These are phyloP conservation scores for Marmota monax DNA, from an alignment of 2,113 vertebrate genomes.

Conservation along the genomic window DNA sequence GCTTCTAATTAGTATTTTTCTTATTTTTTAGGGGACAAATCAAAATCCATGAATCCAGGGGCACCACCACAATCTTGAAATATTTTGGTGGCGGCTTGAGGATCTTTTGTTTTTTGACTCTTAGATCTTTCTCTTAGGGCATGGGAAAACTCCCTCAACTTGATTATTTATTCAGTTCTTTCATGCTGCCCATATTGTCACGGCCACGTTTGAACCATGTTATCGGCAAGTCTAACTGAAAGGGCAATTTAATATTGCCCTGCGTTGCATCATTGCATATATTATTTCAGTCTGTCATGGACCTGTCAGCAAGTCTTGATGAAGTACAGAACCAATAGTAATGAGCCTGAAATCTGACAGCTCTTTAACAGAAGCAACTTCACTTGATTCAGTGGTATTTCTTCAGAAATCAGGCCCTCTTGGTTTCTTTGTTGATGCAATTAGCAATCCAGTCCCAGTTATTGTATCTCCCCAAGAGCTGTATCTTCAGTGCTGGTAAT, in stretches of 20 bases:
- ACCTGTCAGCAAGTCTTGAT: slow-evolving; percentile 77
- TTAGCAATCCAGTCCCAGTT: slow-evolving; percentile 34
- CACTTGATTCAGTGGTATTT: slow-evolving; percentile 35
- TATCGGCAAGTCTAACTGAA: slow-evolving; percentile 65
- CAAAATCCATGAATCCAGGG: not conserved
- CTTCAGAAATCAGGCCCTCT: slow-evolving; percentile 64
- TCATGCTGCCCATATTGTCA: slow-evolving; percentile 51
- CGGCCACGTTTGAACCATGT: slow-evolving; percentile 44
- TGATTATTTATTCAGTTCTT: slow-evolving; percentile 59
- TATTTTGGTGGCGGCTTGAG: not conserved
- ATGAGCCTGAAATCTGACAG: slow-evolving; percentile 66
- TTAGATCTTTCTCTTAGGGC: slow-evolving; percentile 1
- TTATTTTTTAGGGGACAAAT: not conserved
- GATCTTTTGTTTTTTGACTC: slow-evolving; percentile 49
- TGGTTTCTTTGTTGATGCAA: slow-evolving; percentile 63
- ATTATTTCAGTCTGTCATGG: slow-evolving; percentile 72
- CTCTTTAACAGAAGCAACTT: slow-evolving; percentile 20
- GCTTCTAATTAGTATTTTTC: not conserved
- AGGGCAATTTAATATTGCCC: slow-evolving; percentile 67
- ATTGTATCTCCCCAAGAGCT: slow-evolving; percentile 1
- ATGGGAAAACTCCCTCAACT: slow-evolving; percentile 58
- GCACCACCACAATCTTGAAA: slow-evolving; percentile 18
- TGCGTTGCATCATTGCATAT: slow-evolving; percentile 58
- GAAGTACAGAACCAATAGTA: slow-evolving; percentile 68
- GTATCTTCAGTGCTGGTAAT: slow-evolving; percentile 49